These are phyloP conservation scores for Trachelus tabidus DNA, from an alignment of 2,888 invertebrate species.

Conservation along the genomic window DNA sequence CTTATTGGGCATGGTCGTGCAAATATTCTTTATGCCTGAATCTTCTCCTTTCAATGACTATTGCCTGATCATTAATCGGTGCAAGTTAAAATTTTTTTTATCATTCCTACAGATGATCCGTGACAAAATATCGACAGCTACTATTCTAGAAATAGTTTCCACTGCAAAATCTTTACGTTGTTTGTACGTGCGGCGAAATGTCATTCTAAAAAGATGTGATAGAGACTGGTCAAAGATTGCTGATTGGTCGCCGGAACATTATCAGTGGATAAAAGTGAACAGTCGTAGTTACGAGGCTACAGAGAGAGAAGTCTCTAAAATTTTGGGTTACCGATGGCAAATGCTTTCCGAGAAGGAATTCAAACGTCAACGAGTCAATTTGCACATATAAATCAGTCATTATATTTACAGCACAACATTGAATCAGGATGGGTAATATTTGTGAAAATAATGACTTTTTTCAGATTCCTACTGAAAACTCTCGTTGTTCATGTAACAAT, in stretches of 20 bases:
- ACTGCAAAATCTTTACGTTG: slow-evolving; percentile 73
- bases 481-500: neutral
- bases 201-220: slow-evolving; percentile 76
- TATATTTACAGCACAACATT: neutral
- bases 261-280: slow-evolving; percentile 73
- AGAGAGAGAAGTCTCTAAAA: slow-evolving; percentile 76
- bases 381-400: slow-evolving; percentile 43
- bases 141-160: slow-evolving; percentile 77
- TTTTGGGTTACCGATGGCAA: slow-evolving; percentile 76
- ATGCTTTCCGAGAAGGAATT: slow-evolving; percentile 76
- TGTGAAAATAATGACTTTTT: neutral
- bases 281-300: slow-evolving; percentile 75
- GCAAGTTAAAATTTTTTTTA: slow-evolving; percentile 11
- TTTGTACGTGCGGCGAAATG: slow-evolving; percentile 77
- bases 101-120: slow-evolving; percentile 71
- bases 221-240: slow-evolving; percentile 74
- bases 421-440: neutral
- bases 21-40: neutral
- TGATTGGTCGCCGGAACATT: slow-evolving; percentile 77
- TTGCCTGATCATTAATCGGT: neutral
- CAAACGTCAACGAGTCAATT: slow-evolving; percentile 66
- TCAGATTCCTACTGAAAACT: neutral
- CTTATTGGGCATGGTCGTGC: neutral
- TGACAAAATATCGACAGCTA: slow-evolving; percentile 82
- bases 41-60: neutral